Percentiles rank a stretch among this genome's conserved stretches.
These are phyloP conservation scores for Tokudaia muenninki DNA, from an alignment of 2,797 vertebrate genomes.

Conservation along the genomic window DNA sequence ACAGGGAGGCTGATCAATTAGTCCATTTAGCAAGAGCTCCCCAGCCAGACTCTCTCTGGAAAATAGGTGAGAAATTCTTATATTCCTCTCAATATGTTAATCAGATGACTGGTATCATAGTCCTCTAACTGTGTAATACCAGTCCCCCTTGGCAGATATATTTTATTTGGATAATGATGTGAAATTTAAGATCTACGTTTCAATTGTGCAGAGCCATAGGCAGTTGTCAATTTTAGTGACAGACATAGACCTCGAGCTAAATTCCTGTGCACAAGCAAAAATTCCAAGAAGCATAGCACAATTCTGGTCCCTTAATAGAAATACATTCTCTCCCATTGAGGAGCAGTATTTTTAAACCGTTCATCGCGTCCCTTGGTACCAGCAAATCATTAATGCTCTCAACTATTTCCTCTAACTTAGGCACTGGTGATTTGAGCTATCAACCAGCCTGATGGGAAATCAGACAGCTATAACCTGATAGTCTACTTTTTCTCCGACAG, in stretches of 20 bases:
- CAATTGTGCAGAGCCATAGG: conserved; percentile 94
- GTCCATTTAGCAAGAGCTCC: conserved; percentile 86
- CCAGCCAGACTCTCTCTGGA: conserved; percentile 88
- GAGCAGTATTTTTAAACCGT: conserved; percentile 88
- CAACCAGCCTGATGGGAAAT: conserved; percentile 81
- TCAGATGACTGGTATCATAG: conserved; percentile 94
- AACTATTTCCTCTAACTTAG: conserved; percentile 81
- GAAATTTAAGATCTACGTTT: conserved; percentile 99
- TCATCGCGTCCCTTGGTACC: conserved; percentile 78
- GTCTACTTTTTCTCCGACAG: conserved; percentile 64
- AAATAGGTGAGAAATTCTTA: conserved; percentile 91
- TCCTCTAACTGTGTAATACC: conserved; percentile 92
- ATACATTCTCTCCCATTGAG: conserved; percentile 88
- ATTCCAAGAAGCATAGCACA: conserved; percentile 90
- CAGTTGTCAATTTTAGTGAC: conserved; percentile 96
- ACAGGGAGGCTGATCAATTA: conserved; percentile 88
- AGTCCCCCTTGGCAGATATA: conserved; percentile 94
- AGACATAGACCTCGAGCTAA: conserved; percentile 92
- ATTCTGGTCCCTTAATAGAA: conserved; percentile 90
- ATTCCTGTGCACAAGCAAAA: conserved; percentile 92
- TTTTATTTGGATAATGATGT: conserved; percentile 98
- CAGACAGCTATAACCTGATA: conserved; percentile 64
- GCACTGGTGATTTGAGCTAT: conserved; percentile 79
- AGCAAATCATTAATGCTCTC: conserved; percentile 85
- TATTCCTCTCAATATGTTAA: conserved; percentile 97